phyloP scores from a whole-genome alignment of 1,140 invertebrate species.

The Metopolophium dirhodum region DNA sequence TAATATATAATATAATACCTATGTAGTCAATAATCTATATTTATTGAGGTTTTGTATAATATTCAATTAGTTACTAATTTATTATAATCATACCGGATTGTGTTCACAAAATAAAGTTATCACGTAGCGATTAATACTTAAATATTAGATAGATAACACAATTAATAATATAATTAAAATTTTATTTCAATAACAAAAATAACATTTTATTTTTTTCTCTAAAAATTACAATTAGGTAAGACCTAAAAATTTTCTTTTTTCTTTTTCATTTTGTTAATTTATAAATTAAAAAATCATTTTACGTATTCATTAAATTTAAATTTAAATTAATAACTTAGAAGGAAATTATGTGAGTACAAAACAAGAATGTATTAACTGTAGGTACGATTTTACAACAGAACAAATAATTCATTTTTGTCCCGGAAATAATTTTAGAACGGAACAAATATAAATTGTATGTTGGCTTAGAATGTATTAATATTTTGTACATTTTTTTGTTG shows the following conservation, averaged over 20 bases:
- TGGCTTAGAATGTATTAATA: not conserved
- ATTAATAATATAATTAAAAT: not conserved
- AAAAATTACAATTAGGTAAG: no score
- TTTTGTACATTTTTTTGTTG: not conserved
- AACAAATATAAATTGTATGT: constrained; percentile 26
- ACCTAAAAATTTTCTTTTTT: not conserved
- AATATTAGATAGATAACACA: not conserved
- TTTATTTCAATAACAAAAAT: not conserved
- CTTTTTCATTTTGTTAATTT: not conserved
- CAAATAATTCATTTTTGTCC: constrained; percentile 12
- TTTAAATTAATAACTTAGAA: not conserved
- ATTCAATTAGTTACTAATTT: not conserved
- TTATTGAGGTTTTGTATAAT: not conserved
- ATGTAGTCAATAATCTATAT: not conserved
- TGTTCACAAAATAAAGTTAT: not conserved
- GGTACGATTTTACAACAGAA: not conserved
- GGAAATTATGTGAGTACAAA: not conserved
- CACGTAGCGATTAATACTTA: not conserved
- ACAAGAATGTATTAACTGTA: not conserved
- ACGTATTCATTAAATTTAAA: not conserved
- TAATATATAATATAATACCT: no score
- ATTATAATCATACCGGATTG: not conserved
- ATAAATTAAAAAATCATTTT: not conserved
- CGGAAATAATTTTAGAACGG: constrained; percentile 40
- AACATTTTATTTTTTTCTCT: no score